Evolutionary conservation across 2,797 vertebrate species (phyloP), one percentile per base, ranked within the genome.

Genomic region (Cyclopterus lumpus): DNA sequence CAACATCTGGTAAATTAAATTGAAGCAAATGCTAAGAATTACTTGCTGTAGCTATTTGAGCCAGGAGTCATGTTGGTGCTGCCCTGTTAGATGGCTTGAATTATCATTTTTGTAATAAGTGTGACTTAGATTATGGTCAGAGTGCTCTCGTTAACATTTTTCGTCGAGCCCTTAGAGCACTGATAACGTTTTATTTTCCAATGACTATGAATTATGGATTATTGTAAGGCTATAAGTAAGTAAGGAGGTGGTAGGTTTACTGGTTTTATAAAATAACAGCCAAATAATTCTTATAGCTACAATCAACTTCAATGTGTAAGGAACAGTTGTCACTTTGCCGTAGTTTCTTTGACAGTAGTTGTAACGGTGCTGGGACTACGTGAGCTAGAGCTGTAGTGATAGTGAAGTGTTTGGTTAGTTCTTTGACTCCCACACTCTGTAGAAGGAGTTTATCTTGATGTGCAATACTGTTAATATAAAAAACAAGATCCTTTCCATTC

Each of bases 401-500:
- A 89, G 84, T 87, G 59, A 82, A 75, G 72, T 88, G 75, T 85
- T 74, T 83, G 74, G 79, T 81, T 81, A 71, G 73, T 72, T 75
- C 53, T 87, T 70, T 71, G 58, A 81, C 72, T 75, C 79, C 46
- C 40, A 60, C 67, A 79, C 46, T 80, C 71, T 61, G 18, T 86
- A 82, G 68, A 57, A 51, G 63, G 80, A 77, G 71, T 81, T 82
- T 63, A 77, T 86, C 68, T 90, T 81, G 79, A 85, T 90, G 89
- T 93, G 82, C 86, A 91, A 84, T 90, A 89, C 75, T 82, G 72
- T 88, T 84, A 61, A 86, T 76, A 81, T 74, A 10, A 15, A 65
- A 75, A 15, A 49, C 18, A 71, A 34, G 44, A 80, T 68, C 40
- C 8, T 86, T 77, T 82, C 74, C 66, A 59, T 59, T 6, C 66